Conservation (phyloP, 2,113 vertebrate genomes). For the Gavia stellata region DNA sequence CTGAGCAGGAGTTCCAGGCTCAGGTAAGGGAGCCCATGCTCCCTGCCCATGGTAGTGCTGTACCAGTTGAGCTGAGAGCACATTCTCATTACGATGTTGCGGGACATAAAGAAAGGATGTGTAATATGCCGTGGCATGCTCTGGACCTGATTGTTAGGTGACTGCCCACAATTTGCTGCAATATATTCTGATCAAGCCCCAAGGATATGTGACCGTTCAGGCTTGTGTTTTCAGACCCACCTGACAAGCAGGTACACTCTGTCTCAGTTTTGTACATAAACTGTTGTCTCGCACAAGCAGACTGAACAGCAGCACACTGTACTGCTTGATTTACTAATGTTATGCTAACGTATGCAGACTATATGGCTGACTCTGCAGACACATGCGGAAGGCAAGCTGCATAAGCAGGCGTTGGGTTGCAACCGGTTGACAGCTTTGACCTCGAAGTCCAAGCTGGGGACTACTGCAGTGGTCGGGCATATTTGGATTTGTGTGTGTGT, state of each 20-base stretch:
- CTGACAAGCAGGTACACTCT: not conserved
- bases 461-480: rapidly evolving
- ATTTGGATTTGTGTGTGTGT: not conserved
- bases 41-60: not conserved
- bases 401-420: not conserved
- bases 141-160: not conserved
- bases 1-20: not conserved
- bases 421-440: not conserved
- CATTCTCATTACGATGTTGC: rapidly evolving
- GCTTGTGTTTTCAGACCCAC: not conserved
- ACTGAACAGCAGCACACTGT: not conserved
- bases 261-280: not conserved
- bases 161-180: not conserved
- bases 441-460: not conserved
- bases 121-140: rapidly evolving
- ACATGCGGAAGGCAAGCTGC: not conserved
- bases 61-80: not conserved
- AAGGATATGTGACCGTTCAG: not conserved
- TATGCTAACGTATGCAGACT: not conserved
- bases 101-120: not conserved
- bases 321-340: not conserved
- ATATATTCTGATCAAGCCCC: not conserved
- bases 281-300: not conserved
- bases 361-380: not conserved
- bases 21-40: not conserved